phyloP scores from a whole-genome alignment of 2,113 vertebrate species.

The Nothocercus julius region DNA sequence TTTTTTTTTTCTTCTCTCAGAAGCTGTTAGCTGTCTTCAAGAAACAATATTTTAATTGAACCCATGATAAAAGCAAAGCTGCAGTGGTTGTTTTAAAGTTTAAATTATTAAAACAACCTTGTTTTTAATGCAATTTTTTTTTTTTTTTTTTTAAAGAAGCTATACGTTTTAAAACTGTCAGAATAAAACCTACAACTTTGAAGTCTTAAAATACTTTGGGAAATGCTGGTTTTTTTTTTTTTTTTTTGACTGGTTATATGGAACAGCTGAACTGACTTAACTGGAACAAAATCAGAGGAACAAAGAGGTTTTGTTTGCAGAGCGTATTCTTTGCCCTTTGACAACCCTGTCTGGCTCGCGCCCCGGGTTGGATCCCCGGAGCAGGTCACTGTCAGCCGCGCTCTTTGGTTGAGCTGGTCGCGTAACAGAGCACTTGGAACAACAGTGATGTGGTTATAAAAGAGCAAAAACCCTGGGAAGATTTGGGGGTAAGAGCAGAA shows the following conservation, averaged over 20 bases:
- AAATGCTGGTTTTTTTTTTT: slow-evolving; percentile 43
- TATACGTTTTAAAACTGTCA: slow-evolving; percentile 43
- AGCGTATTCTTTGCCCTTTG: slow-evolving; percentile 65
- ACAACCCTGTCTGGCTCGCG: slow-evolving; percentile 14
- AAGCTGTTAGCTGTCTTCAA: slow-evolving; percentile 27
- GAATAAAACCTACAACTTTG: slow-evolving; percentile 65
- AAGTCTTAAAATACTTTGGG: slow-evolving; percentile 72
- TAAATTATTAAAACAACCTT: slow-evolving; percentile 65
- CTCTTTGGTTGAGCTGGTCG: neutral
- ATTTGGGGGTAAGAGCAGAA: neutral
- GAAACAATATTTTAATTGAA: slow-evolving; percentile 68
- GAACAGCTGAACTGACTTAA: slow-evolving; percentile 74
- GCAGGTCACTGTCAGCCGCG: slow-evolving; percentile 1
- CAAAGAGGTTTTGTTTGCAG: slow-evolving; percentile 69
- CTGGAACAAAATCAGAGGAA: slow-evolving; percentile 73
- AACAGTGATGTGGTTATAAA: neutral
- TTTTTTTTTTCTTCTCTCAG: neutral
- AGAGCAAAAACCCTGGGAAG: neutral
- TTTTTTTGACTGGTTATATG: slow-evolving; percentile 63
- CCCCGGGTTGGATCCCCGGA: neutral
- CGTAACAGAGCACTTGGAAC: neutral
- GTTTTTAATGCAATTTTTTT: slow-evolving; percentile 47
- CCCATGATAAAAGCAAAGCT: slow-evolving; percentile 37
- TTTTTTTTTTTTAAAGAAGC: neutral
- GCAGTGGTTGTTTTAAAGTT: slow-evolving; percentile 25